Evolutionary conservation across 2,113 vertebrate species (phyloP), one percentile per base, ranked within the genome.

Genomic region (Gobio gobio): DNA sequence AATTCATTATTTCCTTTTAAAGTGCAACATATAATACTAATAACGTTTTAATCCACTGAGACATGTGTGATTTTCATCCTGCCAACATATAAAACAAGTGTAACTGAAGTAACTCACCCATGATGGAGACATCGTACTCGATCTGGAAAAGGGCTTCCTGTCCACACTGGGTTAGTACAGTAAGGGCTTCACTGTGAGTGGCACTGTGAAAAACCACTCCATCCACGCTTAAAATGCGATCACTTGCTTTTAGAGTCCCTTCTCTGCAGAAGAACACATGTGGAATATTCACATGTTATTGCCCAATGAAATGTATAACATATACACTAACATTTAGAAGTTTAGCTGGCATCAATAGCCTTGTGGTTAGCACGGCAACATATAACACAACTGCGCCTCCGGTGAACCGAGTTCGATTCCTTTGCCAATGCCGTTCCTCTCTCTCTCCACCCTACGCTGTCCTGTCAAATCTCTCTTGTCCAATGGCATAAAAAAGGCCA

Each of bases 71-170:
- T 78, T 20, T 59, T 14, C 10, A 24, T 58, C 10, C 33, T 59
- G 14, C 29, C 43, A 33, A 9, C 7, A 54, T 54, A 73, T 76
- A 2, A 54, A 76, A 76, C 24, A 5, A 33, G 24, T 8, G 2
- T 26, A 18, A 13, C 29, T 56, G 0, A 40, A 45, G 29, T 26
- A 40, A 70, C 95, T 96, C 94, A 99, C 98, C 97, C 92, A 98
- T 97, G 83, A 98, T 95, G 12, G 96, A 93, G 90, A 99, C 96
- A 2, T 99, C 97, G 0, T 99, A 99, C 88, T 99, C 98, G 0
- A 98, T 96, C 91, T 98, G 97, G 92, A 99, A 97, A 51, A 98
- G 94, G 0, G 98, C 98, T 89, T 99, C 97, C 45, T 97, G 97
- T 80, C 96, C 95, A 82, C 97, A 97, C 90, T 98, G 97, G 26